Evolutionary conservation across 1,140 invertebrate genomes (phyloP), one percentile per base, ranked within the genome.

Genomic region (Zaprionus davidi): DNA sequence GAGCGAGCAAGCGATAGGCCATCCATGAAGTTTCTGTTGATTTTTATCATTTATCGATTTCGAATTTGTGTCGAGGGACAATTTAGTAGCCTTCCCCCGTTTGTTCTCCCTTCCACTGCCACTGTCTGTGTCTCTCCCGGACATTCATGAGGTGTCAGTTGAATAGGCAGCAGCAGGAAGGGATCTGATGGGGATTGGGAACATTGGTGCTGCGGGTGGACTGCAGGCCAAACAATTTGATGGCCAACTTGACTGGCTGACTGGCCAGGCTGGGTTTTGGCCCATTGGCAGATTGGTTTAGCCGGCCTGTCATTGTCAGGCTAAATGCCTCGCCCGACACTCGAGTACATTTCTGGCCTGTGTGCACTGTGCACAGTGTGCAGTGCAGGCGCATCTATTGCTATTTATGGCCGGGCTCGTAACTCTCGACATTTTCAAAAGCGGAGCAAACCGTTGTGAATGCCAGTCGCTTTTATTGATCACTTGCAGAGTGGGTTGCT

Each of bases 1-100:
- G 44, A 70, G 76, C 56, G 67, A 46, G 53, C 34, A 55, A 36
- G 59, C 31, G 26, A 79, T 60, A 72, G 64, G 72, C 63, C 76
- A 80, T 76, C 86, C 79, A 91, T 91, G 88, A 85, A 85, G 83
- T 91, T 91, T 88, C 81, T 91, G 88, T 85, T 91, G 88, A 91
- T 91, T 91, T 91, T 91, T 91, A 91, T 91, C 88, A 91, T 91
- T 91, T 91, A 91, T 91, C 83, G 88, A 91, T 91, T 91, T 91
- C 88, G 84, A 88, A 91, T 91, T 91, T 91, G 88, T 88, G 84
- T 90, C 86, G 85, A 85, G 85, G 85, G 85, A 90, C 85, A 90
- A 90, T 90, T 90, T 90, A 90, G 85, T 88, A 75, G 81, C 70
- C 81, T 66, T 60, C 56, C 26, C 41, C 53, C 53, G 17, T 24